phyloP scores from a whole-genome alignment of 2,113 vertebrate species.

The Muntiacus muntjak region DNA sequence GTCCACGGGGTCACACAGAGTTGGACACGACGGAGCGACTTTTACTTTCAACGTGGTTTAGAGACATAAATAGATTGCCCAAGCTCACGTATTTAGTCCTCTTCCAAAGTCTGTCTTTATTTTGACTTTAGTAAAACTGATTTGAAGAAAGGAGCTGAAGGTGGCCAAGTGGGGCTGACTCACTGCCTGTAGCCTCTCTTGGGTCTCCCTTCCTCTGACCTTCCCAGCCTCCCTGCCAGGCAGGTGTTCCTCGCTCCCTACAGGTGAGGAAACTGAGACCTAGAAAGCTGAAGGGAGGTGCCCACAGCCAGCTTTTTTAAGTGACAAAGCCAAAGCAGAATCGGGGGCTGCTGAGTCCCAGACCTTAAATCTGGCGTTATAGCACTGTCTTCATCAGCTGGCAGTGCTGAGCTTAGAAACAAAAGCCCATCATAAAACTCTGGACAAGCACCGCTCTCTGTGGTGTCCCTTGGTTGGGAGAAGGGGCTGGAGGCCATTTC shows the following conservation, averaged over 20 bases:
- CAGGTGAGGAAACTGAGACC: neutral
- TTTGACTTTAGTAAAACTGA: neutral
- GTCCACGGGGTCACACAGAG: neutral
- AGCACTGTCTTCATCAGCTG: neutral
- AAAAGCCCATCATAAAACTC: neutral
- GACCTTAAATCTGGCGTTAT: neutral
- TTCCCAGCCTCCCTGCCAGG: accelerated
- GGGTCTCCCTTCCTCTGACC: neutral
- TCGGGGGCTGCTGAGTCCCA: neutral
- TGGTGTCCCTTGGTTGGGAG: neutral
- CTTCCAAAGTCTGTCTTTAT: neutral
- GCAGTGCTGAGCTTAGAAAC: neutral
- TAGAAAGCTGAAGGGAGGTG: neutral
- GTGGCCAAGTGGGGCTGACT: neutral
- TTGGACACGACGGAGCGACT: neutral
- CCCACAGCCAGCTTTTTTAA: neutral
- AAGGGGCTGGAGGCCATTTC: neutral
- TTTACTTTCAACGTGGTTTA: neutral
- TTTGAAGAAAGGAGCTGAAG: neutral
- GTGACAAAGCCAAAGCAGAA: neutral
- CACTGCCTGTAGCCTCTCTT: accelerated
- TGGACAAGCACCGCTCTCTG: neutral
- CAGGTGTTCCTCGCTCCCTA: too few relatives aligned
- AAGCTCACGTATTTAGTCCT: neutral
- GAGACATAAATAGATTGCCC: neutral